phyloP scores from a whole-genome alignment of 1,140 invertebrate genomes.

The Hylaeus anthracinus region DNA sequence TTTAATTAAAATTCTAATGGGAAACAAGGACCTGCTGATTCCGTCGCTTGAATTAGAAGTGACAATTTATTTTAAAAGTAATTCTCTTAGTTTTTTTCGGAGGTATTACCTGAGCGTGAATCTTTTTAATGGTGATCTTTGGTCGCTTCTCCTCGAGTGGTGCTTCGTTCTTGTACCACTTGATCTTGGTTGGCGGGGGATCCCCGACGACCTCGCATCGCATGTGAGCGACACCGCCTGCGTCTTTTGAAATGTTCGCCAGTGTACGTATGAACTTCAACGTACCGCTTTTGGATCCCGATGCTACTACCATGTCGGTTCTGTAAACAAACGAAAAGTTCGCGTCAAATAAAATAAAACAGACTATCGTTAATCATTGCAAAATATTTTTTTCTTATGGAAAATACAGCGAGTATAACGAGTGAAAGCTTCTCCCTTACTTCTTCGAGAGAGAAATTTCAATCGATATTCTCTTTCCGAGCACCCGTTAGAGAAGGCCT shows the following conservation, averaged over 20 bases:
- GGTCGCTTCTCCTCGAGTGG: constrained; percentile 81
- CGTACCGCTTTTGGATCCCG: constrained; percentile 69
- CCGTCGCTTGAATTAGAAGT: constrained; percentile 58
- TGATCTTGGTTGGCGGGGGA: constrained; percentile 82
- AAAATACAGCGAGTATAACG: neutral
- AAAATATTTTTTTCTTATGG: neutral
- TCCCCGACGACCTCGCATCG: constrained; percentile 87
- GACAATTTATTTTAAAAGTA: neutral
- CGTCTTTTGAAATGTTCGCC: constrained; percentile 84
- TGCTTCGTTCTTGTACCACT: constrained; percentile 87
- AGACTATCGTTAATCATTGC: neutral
- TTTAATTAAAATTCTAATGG: no score
- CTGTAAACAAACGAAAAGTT: constrained; percentile 49
- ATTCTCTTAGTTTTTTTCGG: neutral
- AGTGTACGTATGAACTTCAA: constrained; percentile 78
- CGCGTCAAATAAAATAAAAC: no score
- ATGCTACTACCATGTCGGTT: constrained; percentile 62
- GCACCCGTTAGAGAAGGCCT: constrained; percentile 12
- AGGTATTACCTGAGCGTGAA: constrained; percentile 64
- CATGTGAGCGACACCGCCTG: constrained; percentile 84
- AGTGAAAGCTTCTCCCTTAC: no score
- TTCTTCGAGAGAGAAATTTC: neutral
- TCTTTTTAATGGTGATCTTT: constrained; percentile 81
- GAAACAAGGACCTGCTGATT: no score
- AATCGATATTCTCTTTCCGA: neutral